A percentile compares a stretch with the other conserved stretches of the same genome.
Evolutionary conservation across 2,888 invertebrate genomes (phyloP).

Genomic region (Xylota segnis): DNA sequence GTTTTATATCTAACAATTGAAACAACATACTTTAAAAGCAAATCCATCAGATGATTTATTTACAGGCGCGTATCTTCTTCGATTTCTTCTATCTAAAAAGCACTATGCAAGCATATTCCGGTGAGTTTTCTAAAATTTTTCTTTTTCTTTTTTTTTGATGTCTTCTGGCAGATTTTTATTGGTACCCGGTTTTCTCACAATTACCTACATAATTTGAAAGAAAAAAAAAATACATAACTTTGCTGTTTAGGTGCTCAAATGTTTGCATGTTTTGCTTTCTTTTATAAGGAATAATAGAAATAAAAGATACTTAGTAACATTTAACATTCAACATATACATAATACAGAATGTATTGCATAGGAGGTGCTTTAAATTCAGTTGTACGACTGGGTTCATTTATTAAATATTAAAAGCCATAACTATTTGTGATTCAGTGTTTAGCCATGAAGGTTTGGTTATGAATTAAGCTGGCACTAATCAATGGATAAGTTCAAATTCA

Average conservation of each 20-base stretch:
- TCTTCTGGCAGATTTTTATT: slow-evolving; percentile 23
- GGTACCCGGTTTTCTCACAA: neutral
- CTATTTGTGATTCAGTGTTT: no score
- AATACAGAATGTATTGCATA: no score
- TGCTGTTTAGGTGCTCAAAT: neutral
- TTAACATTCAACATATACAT: neutral
- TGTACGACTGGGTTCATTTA: no score
- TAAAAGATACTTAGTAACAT: neutral
- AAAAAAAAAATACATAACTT: neutral
- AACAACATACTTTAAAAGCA: slow-evolving; percentile 45
- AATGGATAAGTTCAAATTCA: no score
- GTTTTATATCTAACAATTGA: slow-evolving; percentile 3
- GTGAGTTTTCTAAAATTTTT: neutral
- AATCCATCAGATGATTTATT: slow-evolving; percentile 45
- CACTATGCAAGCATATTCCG: neutral
- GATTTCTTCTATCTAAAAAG: slow-evolving; percentile 25
- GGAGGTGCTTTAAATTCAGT: no score
- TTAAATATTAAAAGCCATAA: no score
- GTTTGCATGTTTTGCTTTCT: neutral
- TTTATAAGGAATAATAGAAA: neutral
- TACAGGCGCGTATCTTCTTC: slow-evolving; percentile 28
- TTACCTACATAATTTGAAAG: slow-evolving; percentile 15
- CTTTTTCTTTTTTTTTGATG: no score
- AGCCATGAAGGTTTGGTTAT: no score
- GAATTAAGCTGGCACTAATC: no score